phyloP scores from a whole-genome alignment of 2,797 vertebrate species.

The Hipposideros larvatus region DNA sequence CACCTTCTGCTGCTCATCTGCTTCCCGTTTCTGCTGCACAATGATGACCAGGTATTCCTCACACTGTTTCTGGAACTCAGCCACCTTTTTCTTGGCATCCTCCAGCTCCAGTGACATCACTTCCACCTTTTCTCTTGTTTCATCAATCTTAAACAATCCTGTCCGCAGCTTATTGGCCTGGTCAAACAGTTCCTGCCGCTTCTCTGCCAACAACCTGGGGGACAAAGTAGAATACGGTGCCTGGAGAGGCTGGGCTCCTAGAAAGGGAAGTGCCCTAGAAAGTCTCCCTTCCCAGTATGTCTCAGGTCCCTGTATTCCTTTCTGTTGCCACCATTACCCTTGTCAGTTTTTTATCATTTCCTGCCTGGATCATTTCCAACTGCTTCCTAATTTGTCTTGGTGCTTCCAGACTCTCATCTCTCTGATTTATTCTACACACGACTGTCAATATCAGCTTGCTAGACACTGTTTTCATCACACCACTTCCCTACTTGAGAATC shows the following conservation, averaged over 20 bases:
- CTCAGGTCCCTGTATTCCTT: background rate
- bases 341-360: background rate
- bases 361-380: background rate
- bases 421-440: background rate
- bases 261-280: background rate
- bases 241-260: background rate
- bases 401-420: background rate
- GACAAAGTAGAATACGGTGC: no score
- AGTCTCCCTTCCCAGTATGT: rapidly evolving
- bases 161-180: conserved; percentile 93
- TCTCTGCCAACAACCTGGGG: conserved; percentile 92
- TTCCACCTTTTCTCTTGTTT: conserved; percentile 93
- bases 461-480: background rate
- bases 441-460: background rate
- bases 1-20: conserved; percentile 94
- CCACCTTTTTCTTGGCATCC: conserved; percentile 92
- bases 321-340: background rate
- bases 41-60: conserved; percentile 94
- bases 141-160: conserved; percentile 94
- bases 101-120: conserved; percentile 94
- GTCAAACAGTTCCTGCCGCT: conserved; percentile 91
- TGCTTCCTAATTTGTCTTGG: background rate
- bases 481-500: background rate
- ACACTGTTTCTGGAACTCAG: conserved; percentile 93
- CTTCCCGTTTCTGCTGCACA: conserved; percentile 92